Base-by-base conservation (phyloP, 2,113 vertebrate species). In the Osmerus eperlanus region DNA sequence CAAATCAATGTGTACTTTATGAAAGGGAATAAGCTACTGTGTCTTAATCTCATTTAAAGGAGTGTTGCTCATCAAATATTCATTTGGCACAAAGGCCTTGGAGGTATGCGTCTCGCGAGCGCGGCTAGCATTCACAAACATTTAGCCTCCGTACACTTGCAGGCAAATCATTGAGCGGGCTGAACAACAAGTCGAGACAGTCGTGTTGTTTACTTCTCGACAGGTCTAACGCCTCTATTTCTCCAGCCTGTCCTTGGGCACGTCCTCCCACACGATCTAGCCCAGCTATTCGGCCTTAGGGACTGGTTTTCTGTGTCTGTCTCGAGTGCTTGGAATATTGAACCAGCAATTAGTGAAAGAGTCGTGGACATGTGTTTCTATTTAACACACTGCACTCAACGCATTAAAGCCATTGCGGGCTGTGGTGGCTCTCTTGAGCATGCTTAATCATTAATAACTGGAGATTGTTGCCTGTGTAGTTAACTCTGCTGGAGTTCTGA, bases 21-120 rank as follows among this genome's bases (percentile, higher is more conserved):
- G 83, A 85, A 82, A 75, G 79, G 70, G 82, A 85, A 84, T 83
- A 84, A 84, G 83, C 85, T 80, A 75, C 79, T 89, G 76, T 82
- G 83, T 88, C 84, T 88, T 88, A 84, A 88, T 88, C 87, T 79
- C 81, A 80, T 91, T 89, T 83, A 87, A 86, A 84, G 79, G 72
- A 84, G 74, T 83, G 81, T 83, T 76, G 81, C 84, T 84, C 69
- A 87, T 88, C 85, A 86, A 87, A 81, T 86, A 90, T 89, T 85
- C 84, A 90, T 88, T 77, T 56, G 60, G 81, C 70, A 59, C 62
- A 47, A 47, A 73, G 70, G 81, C 87, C 81, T 76, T 72, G 41
- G 75, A 76, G 81, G 76, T 67, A 61, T 47, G 53, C 12, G 2
- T 60, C 73, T 73, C 65, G 18, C 58, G 9, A 4, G 65, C 80